Evolutionary conservation across 2,888 invertebrate genomes (phyloP).

Genomic region (Deroplatys truncata): DNA sequence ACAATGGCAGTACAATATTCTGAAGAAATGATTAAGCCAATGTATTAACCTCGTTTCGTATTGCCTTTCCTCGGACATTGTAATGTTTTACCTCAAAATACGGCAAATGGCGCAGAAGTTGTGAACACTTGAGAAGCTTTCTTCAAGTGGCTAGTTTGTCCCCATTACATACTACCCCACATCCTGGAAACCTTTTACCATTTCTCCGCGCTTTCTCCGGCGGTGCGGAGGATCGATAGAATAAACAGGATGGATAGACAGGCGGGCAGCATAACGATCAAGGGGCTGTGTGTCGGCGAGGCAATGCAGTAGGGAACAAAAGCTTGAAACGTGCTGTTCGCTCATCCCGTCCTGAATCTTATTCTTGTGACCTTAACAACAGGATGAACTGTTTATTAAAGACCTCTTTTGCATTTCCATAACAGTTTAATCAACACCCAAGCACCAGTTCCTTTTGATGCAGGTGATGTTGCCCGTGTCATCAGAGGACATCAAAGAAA

Average conservation of each 20-base stretch:
- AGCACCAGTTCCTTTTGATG: not conserved
- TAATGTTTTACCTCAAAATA: too few relatives aligned
- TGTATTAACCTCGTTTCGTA: too few relatives aligned
- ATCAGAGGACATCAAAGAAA: not conserved
- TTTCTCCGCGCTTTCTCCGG: not conserved
- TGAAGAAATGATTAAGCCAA: too few relatives aligned
- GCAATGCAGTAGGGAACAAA: not conserved
- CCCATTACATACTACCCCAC: not conserved
- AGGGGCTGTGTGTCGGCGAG: not conserved
- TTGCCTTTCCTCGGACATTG: too few relatives aligned
- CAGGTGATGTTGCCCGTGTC: not conserved
- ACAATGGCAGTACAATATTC: too few relatives aligned
- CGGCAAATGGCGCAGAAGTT: too few relatives aligned
- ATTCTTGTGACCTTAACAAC: not conserved
- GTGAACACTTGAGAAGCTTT: not conserved
- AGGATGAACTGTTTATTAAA: not conserved
- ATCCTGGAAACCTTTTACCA: too few relatives aligned
- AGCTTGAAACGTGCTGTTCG: not conserved
- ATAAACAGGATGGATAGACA: not conserved
- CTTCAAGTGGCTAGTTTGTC: not conserved
- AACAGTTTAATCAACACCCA: not conserved
- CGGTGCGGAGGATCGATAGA: not conserved
- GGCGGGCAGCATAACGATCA: not conserved
- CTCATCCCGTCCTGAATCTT: not conserved
- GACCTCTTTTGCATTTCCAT: not conserved